Conservation (phyloP, 2,113 vertebrate genomes). For the Thunnus thynnus region DNA sequence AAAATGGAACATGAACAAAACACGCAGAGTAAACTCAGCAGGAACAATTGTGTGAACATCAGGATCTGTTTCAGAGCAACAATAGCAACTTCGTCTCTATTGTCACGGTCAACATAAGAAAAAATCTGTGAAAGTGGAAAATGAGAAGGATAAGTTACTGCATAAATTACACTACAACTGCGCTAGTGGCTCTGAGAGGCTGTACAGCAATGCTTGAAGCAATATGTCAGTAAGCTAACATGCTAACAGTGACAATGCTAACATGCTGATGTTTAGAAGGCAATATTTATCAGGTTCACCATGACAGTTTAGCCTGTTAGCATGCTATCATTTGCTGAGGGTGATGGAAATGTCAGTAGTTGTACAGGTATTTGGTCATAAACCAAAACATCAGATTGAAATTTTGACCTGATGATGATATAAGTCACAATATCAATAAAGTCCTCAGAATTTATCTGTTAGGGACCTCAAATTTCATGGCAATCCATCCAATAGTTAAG, state of each 20-base stretch:
- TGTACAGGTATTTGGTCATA: too few species aligned
- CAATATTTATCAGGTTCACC: neutral
- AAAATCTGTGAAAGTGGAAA: constrained; percentile 1
- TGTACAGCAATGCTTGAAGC: neutral
- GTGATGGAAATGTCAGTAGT: too few species aligned
- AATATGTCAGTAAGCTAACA: neutral
- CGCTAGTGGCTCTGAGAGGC: neutral
- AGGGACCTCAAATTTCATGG: too few species aligned
- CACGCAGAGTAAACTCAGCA: neutral
- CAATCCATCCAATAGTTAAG: too few species aligned
- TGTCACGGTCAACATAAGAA: neutral
- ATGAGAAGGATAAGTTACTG: neutral
- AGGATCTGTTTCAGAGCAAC: neutral
- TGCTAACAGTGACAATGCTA: neutral
- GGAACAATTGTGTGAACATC: constrained; percentile 13
- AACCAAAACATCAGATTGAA: too few species aligned
- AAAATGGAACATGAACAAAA: constrained; percentile 26
- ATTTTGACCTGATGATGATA: too few species aligned
- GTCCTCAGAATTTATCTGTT: too few species aligned
- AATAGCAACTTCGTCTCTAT: neutral
- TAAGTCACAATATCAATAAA: too few species aligned
- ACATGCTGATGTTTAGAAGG: neutral
- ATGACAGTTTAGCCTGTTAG: too few species aligned
- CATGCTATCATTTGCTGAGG: too few species aligned
- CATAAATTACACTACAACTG: neutral